Percentiles rank a stretch among this genome's conserved stretches.
Evolutionary conservation across 2,113 vertebrate species (phyloP).

Genomic region (Sander lucioperca): DNA sequence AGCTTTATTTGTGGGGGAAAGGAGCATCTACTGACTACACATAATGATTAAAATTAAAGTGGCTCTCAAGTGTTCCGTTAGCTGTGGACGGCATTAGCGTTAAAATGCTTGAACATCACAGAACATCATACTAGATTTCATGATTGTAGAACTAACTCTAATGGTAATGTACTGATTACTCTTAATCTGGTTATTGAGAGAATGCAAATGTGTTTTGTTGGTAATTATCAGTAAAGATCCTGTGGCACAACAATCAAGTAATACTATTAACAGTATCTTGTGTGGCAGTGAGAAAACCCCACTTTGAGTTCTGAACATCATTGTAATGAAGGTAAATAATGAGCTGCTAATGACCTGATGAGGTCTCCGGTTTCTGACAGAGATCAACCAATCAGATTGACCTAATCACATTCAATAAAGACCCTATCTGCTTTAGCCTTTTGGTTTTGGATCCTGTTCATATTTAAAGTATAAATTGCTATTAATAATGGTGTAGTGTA

Average conservation of each 20-base stretch:
- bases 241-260: neutral
- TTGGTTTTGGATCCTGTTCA: neutral
- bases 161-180: neutral
- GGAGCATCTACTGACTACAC: neutral
- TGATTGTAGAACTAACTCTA: neutral
- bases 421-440: conserved; percentile 1
- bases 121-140: neutral
- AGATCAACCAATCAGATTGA: conserved; percentile 6
- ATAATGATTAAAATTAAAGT: neutral
- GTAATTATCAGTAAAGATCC: neutral
- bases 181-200: neutral
- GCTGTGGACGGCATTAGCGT: too few relatives aligned
- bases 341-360: neutral
- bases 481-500: neutral
- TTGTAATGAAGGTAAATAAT: neutral
- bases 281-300: neutral
- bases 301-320: neutral
- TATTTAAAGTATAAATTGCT: neutral
- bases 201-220: neutral
- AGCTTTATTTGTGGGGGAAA: neutral
- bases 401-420: neutral
- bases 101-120: neutral
- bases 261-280: neutral
- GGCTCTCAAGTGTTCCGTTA: too few relatives aligned
- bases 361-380: neutral